These are phyloP conservation scores for Perizoma affinitatum DNA, from an alignment of 2,888 invertebrate genomes.

Conservation along the genomic window DNA sequence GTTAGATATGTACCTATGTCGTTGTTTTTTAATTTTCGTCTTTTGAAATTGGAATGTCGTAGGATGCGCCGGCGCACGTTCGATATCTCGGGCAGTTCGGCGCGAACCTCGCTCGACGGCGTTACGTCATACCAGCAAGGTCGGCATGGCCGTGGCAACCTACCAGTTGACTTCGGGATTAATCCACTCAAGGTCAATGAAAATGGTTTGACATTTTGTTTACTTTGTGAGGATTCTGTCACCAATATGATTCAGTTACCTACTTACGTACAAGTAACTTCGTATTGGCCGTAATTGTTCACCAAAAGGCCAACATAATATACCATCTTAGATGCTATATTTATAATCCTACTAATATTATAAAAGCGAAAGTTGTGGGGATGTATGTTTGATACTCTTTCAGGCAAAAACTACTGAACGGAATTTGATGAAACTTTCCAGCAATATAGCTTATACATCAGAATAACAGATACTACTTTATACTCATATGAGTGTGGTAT, in stretches of 20 bases:
- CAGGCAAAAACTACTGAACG: too few species aligned
- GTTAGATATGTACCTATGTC: conserved; percentile 3
- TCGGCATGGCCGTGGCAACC: conserved; percentile 53
- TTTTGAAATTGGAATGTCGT: conserved; percentile 46
- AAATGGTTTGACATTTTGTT: conserved; percentile 49
- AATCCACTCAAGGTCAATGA: conserved; percentile 58
- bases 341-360: too few species aligned
- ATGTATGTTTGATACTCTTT: too few species aligned
- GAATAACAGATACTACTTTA: too few species aligned
- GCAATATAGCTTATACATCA: too few species aligned
- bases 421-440: too few species aligned
- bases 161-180: conserved; percentile 65
- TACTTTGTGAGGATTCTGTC: conserved; percentile 40
- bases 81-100: conserved; percentile 54
- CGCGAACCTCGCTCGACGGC: conserved; percentile 51
- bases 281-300: too few species aligned
- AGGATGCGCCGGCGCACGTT: conserved; percentile 63
- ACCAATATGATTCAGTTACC: conserved; percentile 28
- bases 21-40: conserved; percentile 4
- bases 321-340: too few species aligned
- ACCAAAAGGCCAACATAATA: too few species aligned
- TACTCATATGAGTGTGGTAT: too few species aligned
- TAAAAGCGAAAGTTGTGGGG: too few species aligned
- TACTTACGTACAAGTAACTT: too few species aligned
- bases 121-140: conserved; percentile 71